Evolutionary conservation across 2,888 invertebrate genomes (phyloP).

Genomic region (Lasius platythorax): DNA sequence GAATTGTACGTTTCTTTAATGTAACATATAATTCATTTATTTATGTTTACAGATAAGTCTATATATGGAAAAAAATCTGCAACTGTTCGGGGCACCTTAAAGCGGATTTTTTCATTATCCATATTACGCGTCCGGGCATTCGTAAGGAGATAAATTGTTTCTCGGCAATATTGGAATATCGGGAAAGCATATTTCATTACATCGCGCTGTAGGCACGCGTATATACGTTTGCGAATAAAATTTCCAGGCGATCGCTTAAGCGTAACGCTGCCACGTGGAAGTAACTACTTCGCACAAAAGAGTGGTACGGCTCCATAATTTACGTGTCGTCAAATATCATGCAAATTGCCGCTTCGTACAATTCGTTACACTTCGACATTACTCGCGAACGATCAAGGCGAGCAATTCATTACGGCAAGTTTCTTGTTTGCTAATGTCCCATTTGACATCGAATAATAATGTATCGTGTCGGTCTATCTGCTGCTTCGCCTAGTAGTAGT

Average conservation of each 20-base stretch:
- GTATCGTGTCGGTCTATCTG: not conserved
- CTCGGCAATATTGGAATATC: slow-evolving; percentile 81
- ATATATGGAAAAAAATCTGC: slow-evolving; percentile 68
- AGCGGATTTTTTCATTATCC: slow-evolving; percentile 77
- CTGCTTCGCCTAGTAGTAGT: not conserved
- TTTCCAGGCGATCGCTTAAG: slow-evolving; percentile 71
- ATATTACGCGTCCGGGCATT: slow-evolving; percentile 68
- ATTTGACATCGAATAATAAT: slow-evolving; percentile 4
- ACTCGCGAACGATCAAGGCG: slow-evolving; percentile 16
- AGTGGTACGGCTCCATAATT: slow-evolving; percentile 59
- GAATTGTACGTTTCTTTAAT: not conserved
- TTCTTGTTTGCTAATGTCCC: slow-evolving; percentile 17
- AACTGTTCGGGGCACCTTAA: slow-evolving; percentile 64
- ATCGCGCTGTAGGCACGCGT: slow-evolving; percentile 60
- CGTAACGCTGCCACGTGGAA: slow-evolving; percentile 68
- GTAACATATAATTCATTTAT: slow-evolving; percentile 57
- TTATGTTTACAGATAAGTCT: slow-evolving; percentile 60
- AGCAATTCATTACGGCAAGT: slow-evolving; percentile 22
- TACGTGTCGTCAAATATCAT: slow-evolving; percentile 70
- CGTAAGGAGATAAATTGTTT: slow-evolving; percentile 80
- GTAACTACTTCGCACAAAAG: slow-evolving; percentile 68
- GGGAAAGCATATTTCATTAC: slow-evolving; percentile 82
- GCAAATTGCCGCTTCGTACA: slow-evolving; percentile 54
- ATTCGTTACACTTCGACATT: slow-evolving; percentile 31
- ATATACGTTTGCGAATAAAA: slow-evolving; percentile 64